A percentile compares a stretch with the other conserved stretches of the same genome.
Conservation (phyloP, 2,113 vertebrate genomes). For the Ornithorhynchus anatinus region DNA sequence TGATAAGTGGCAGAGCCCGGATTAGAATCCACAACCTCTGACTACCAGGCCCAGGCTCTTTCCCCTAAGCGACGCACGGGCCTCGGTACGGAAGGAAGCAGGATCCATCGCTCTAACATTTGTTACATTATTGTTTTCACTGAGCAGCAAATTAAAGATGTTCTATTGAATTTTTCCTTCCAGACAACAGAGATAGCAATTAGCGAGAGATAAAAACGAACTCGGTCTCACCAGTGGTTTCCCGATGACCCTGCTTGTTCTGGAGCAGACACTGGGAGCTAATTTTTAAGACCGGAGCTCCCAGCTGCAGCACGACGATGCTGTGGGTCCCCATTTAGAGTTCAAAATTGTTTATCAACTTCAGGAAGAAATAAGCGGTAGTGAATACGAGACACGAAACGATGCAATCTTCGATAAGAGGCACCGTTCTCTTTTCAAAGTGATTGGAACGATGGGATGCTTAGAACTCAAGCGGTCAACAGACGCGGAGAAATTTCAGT, state of each 20-base stretch:
- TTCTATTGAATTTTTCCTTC: not conserved
- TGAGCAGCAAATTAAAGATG: not conserved
- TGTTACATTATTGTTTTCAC: not conserved
- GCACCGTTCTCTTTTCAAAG: slow-evolving; percentile 35
- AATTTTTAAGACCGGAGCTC: not conserved
- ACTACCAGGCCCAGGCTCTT: no score
- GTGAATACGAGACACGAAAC: not conserved
- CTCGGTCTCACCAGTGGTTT: not conserved
- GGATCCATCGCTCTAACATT: fast-evolving
- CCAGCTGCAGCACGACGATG: not conserved
- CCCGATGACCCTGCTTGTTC: slow-evolving; percentile 33
- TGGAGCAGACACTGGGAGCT: not conserved
- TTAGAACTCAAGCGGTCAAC: not conserved
- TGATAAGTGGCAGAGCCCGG: no score
- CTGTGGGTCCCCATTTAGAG: not conserved
- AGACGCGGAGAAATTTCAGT: slow-evolving; percentile 20
- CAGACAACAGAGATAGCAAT: slow-evolving; percentile 21
- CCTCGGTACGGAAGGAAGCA: fast-evolving
- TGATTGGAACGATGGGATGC: slow-evolving; percentile 35
- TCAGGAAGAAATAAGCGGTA: not conserved
- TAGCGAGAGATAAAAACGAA: slow-evolving; percentile 13
- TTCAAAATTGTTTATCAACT: slow-evolving; percentile 31
- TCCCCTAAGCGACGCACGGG: no score
- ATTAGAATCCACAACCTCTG: no score
- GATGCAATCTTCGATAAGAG: not conserved